Conservation (phyloP, 2,797 vertebrate genomes). For the Macroramphosus scolopax region DNA sequence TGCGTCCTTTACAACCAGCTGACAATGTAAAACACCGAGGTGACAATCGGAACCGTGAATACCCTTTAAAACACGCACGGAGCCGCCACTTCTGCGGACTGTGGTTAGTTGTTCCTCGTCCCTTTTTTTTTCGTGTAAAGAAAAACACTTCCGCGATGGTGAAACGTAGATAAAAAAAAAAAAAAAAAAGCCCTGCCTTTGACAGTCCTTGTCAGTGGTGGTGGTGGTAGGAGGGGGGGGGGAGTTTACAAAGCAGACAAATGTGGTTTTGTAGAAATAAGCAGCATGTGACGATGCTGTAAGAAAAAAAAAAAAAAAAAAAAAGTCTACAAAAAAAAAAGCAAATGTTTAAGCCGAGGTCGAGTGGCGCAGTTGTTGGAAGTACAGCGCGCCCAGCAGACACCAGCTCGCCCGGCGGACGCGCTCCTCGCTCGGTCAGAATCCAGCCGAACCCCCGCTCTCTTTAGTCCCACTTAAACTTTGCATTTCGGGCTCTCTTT, state of each 20-base stretch:
- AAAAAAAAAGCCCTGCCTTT: constrained; percentile 27
- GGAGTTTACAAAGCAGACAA: no score
- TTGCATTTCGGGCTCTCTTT: constrained; percentile 30
- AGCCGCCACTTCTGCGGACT: no score
- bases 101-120: no score
- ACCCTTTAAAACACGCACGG: not conserved
- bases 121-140: no score
- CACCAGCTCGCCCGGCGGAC: constrained; percentile 59
- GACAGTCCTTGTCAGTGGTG: constrained; percentile 41
- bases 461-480: constrained; percentile 52
- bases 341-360: no score
- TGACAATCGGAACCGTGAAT: no score
- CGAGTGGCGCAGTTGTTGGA: constrained; percentile 79
- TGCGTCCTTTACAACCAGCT: constrained; percentile 69
- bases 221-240: not conserved
- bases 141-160: constrained; percentile 75
- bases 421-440: constrained; percentile 68
- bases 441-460: constrained; percentile 55
- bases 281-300: no score
- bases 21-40: constrained; percentile 42
- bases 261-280: no score
- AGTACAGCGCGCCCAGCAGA: constrained; percentile 56
- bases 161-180: constrained; percentile 54
- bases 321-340: constrained; percentile 40
- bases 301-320: not conserved